Percentiles rank a stretch among this genome's conserved stretches.
These are phyloP conservation scores for roundworm (Caenorhabditis elegans) DNA, from an alignment of 1,140 invertebrate species.

Conservation along the genomic window DNA sequence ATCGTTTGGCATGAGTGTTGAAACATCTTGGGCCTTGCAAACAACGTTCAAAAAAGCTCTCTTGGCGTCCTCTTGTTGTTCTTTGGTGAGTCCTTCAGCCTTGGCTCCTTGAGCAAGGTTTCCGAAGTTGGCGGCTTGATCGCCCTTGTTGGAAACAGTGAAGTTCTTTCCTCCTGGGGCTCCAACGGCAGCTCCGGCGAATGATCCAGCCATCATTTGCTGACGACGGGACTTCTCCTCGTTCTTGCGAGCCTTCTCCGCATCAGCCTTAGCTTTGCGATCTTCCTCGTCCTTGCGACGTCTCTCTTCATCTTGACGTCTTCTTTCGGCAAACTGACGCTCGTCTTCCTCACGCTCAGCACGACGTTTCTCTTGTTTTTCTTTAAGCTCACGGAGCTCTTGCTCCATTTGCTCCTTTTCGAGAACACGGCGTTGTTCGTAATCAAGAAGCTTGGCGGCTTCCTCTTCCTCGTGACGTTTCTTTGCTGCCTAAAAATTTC, in stretches of 20 bases:
- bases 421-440: slow-evolving; percentile 59
- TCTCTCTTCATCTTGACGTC: slow-evolving; percentile 60
- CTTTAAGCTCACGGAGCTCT: slow-evolving; percentile 59
- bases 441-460: slow-evolving; percentile 61
- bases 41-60: slow-evolving; percentile 51
- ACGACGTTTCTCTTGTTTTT: slow-evolving; percentile 58
- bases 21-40: slow-evolving; percentile 55
- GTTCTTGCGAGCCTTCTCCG: slow-evolving; percentile 53
- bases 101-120: slow-evolving; percentile 40
- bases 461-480: slow-evolving; percentile 65
- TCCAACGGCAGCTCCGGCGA: slow-evolving; percentile 42
- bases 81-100: slow-evolving; percentile 20
- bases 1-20: slow-evolving; percentile 54
- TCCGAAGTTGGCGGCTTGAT: slow-evolving; percentile 35
- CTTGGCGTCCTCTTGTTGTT: slow-evolving; percentile 35
- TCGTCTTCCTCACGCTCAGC: slow-evolving; percentile 52
- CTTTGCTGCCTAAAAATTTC: slow-evolving; percentile 60
- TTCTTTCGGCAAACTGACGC: slow-evolving; percentile 50
- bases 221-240: slow-evolving; percentile 58
- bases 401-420: slow-evolving; percentile 53
- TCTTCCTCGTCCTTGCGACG: slow-evolving; percentile 55
- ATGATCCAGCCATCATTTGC: slow-evolving; percentile 58
- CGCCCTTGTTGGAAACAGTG: slow-evolving; percentile 44
- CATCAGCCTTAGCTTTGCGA: slow-evolving; percentile 46
- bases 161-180: slow-evolving; percentile 41